Evolutionary conservation across 2,797 vertebrate genomes (phyloP).

Genomic region (Sitta carolinensis): DNA sequence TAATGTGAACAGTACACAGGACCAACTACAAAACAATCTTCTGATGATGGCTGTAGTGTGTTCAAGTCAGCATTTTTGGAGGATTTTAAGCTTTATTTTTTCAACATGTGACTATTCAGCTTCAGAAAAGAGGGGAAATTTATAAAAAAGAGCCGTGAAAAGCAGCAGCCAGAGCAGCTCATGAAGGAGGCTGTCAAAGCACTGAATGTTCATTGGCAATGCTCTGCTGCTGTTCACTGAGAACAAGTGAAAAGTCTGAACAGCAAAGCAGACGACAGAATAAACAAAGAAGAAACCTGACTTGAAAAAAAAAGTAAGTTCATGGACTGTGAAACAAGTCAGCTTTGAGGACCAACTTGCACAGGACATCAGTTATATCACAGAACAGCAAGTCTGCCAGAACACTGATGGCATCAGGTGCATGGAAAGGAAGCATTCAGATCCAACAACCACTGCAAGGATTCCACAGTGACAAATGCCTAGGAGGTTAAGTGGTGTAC

Average conservation of each 20-base stretch:
- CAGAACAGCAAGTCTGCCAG: background rate
- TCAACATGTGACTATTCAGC: background rate
- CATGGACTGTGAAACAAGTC: background rate
- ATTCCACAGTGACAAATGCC: background rate
- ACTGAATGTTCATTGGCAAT: background rate
- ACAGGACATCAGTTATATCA: background rate
- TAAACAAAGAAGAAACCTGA: background rate
- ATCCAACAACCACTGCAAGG: background rate
- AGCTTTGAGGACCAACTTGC: background rate
- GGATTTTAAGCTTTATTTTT: constrained; percentile 2
- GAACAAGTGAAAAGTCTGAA: background rate
- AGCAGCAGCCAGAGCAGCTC: background rate
- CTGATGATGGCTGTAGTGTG: background rate
- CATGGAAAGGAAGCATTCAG: background rate
- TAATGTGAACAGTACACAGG: background rate
- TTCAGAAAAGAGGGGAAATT: background rate
- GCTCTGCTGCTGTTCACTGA: background rate
- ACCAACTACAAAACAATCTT: background rate
- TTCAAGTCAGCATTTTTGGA: background rate
- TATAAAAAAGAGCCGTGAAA: background rate
- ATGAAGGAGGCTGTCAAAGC: background rate
- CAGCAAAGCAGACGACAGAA: background rate
- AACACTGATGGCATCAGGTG: background rate
- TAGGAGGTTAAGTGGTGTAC: background rate
- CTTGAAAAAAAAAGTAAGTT: background rate